A percentile compares a stretch with the other conserved stretches of the same genome.
These are phyloP conservation scores for Petroica traversi DNA, from an alignment of 2,113 vertebrate species.

Conservation along the genomic window DNA sequence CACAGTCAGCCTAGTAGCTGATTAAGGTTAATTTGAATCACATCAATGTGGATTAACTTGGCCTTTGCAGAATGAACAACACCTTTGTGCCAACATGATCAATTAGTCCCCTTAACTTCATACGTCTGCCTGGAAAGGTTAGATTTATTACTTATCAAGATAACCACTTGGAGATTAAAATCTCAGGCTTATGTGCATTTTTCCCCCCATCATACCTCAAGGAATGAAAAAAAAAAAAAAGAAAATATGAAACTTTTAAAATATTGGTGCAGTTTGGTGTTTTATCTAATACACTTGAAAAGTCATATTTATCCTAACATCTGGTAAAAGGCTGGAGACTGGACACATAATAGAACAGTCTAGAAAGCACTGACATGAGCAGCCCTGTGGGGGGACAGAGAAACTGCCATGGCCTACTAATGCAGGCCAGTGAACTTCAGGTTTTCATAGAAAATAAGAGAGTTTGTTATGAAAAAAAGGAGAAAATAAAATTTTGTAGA, in stretches of 20 bases:
- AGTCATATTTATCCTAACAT: not conserved
- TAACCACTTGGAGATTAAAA: slow-evolving; percentile 73
- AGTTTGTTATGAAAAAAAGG: not conserved
- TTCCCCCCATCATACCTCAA: not conserved
- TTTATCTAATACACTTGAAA: not conserved
- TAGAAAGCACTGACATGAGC: not conserved
- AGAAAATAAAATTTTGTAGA: not conserved
- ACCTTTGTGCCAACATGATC: slow-evolving; percentile 83
- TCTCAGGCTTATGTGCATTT: not conserved
- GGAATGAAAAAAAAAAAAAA: not conserved
- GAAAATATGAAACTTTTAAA: not conserved
- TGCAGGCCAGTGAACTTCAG: not conserved
- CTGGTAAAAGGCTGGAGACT: not conserved
- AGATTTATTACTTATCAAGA: slow-evolving; percentile 80
- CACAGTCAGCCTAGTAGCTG: slow-evolving; percentile 75
- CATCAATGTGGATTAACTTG: slow-evolving; percentile 82
- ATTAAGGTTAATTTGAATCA: slow-evolving; percentile 87
- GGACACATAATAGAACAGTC: not conserved
- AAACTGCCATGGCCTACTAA: accelerated
- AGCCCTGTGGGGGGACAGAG: not conserved
- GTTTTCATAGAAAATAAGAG: not conserved
- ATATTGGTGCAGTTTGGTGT: not conserved
- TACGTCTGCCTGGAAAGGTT: slow-evolving; percentile 76
- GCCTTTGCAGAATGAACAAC: slow-evolving; percentile 81
- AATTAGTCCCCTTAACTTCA: slow-evolving; percentile 79